Conservation (phyloP, 2,113 vertebrate species). For the Pachycephala philippinensis region DNA sequence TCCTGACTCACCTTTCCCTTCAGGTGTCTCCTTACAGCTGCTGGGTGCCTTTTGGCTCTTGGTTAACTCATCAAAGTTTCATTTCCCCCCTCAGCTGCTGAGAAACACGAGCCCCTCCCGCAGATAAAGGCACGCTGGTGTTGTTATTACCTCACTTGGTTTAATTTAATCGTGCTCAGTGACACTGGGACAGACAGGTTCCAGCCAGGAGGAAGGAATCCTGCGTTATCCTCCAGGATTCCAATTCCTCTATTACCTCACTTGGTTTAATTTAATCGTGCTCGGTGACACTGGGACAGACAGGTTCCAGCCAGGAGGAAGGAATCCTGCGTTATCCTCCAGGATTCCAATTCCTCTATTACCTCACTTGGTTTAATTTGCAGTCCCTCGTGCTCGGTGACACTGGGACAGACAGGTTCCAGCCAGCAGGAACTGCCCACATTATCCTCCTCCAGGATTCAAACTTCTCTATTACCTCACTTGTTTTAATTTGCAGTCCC, state of each 20-base stretch:
- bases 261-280: too few species aligned
- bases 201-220: neutral
- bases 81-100: neutral
- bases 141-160: neutral
- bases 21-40: constrained; percentile 27
- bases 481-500: neutral
- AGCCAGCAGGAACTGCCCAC: too few species aligned
- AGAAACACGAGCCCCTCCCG: neutral
- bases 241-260: too few species aligned
- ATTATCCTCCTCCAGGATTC: too few species aligned
- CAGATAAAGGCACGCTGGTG: neutral
- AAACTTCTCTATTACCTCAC: neutral
- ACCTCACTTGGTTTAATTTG: too few species aligned
- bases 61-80: constrained; percentile 49
- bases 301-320: too few species aligned
- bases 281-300: too few species aligned
- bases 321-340: too few species aligned
- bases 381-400: too few species aligned
- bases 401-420: too few species aligned
- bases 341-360: too few species aligned
- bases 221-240: accelerated
- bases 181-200: neutral
- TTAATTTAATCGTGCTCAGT: neutral
- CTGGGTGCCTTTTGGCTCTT: neutral
- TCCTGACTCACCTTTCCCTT: neutral